Evolutionary conservation across 2,113 vertebrate species (phyloP), one percentile per base, ranked within the genome.

Genomic region (Machaerirhynchus nigripectus): DNA sequence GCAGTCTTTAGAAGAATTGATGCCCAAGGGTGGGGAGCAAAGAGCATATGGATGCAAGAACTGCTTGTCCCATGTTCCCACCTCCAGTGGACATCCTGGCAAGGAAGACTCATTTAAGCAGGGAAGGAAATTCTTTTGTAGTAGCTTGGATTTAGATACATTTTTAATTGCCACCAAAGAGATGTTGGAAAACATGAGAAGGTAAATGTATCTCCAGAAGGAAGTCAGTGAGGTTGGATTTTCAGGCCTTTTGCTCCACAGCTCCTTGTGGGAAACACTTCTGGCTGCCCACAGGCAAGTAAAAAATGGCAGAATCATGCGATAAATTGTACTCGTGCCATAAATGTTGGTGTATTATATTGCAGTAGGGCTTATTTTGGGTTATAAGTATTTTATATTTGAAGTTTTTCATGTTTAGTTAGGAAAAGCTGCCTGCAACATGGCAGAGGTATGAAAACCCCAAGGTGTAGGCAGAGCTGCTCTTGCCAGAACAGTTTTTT

Each of bases 11-110:
- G 53, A 70, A 49, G 67, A 64, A 31, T 23, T 5, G 24, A 39
- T 75, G 44, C 28, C 67, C 47, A 15, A 55, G 73, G 68, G 13
- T 3, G 14, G 30, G 23, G 28, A 9, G 2, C 17, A 30, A 27
- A 52, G 60, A 27, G 7, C 0, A 0, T 20, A 11, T 7, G 27
- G 8, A 7, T 21, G 14, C 1, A 5, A 26, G 22, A 69, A 15
- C 16, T 1, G 14, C 10, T 30, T n/a, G 56, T 81, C 52, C 56
- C 47, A 3, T 3, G 10, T 67, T 67, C 22, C 31, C 30, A 39
- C 6, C 35, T 74, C 47, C 33, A 27, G 33, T 10, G 21, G 21
- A 13, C 11, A 15, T 75, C 39, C 37, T 57, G 59, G 20, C 28
- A 55, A 50, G 44, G 47, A 74, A 82, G 8, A 11, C 1, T 49